Evolutionary conservation across 92 coral and sea anemone species (phyloP).

Genomic region (Porites cylindrica): DNA sequence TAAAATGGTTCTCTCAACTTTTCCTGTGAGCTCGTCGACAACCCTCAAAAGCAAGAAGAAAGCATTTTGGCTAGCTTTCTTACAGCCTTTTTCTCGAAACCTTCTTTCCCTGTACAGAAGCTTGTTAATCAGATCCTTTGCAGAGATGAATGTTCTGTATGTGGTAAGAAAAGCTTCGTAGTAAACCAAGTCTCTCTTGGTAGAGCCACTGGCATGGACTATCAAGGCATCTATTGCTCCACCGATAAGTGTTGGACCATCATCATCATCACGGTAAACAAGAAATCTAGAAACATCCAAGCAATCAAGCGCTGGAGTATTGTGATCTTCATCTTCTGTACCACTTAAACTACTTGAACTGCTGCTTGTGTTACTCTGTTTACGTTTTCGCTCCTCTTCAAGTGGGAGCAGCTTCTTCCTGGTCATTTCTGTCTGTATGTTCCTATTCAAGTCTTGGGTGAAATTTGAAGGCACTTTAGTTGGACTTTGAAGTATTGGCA

Average conservation of each 20-base stretch:
- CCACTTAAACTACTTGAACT: conserved; percentile 90
- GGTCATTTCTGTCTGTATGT: conserved; percentile 66
- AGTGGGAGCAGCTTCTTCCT: conserved; percentile 83
- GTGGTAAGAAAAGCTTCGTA: conserved; percentile 97
- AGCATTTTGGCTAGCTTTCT: conserved; percentile 97
- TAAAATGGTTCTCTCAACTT: conserved; percentile 91
- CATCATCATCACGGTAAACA: conserved; percentile 87
- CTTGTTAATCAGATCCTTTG: conserved; percentile 82
- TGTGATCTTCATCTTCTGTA: conserved; percentile 85
- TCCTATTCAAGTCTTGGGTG: conserved; percentile 78
- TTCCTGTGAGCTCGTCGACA: conserved; percentile 94
- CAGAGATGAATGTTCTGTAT: conserved; percentile 89
- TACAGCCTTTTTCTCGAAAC: conserved; percentile 91
- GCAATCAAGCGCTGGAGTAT: conserved; percentile 96
- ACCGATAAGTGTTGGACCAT: conserved; percentile 83
- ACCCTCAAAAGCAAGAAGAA: conserved; percentile 91
- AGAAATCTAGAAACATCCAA: conserved; percentile 93
- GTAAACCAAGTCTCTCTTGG: conserved; percentile 91
- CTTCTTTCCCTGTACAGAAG: conserved; percentile 96
- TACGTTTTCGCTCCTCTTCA: conserved; percentile 72
- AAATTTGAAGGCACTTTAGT: conserved; percentile 23
- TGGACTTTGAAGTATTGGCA: conserved; percentile 41
- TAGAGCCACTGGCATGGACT: conserved; percentile 92
- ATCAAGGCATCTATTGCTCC: conserved; percentile 99
- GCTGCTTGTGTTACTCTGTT: conserved; percentile 65